phyloP scores from a whole-genome alignment of 2,797 vertebrate genomes.

The Tokudaia muenninki region DNA sequence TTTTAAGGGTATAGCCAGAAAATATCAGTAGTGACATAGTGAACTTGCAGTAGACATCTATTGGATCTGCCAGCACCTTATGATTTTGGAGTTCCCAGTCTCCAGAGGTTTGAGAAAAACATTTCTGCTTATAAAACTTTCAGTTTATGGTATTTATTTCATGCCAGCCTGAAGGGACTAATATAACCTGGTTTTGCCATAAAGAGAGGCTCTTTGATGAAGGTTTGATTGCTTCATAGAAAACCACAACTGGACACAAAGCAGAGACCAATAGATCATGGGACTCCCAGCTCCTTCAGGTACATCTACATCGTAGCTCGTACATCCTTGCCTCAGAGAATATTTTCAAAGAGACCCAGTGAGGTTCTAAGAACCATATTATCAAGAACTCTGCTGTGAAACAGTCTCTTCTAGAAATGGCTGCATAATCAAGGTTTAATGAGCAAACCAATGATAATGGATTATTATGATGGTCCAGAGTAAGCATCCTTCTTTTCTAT shows the following conservation, averaged over 20 bases:
- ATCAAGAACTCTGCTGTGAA: background rate
- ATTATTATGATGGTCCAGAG: conserved; percentile 8
- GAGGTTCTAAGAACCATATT: background rate
- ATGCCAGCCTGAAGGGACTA: background rate
- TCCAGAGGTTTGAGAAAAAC: conserved; percentile 7
- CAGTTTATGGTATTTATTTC: background rate
- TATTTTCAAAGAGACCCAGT: background rate
- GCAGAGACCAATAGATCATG: background rate
- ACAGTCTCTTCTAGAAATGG: background rate
- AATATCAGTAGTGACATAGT: background rate
- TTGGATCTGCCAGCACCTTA: background rate
- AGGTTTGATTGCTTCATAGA: background rate
- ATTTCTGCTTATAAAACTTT: background rate
- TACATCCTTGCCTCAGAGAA: background rate
- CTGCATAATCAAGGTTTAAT: conserved; percentile 35
- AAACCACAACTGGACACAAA: background rate
- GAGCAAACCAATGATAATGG: background rate
- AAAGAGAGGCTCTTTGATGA: background rate
- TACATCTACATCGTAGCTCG: background rate
- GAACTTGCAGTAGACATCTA: background rate
- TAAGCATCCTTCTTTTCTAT: conserved; percentile 18
- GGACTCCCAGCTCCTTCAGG: background rate
- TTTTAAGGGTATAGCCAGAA: background rate
- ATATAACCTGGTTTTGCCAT: background rate
- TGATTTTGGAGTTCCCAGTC: background rate